Percentiles rank a stretch among this genome's conserved stretches.
Evolutionary conservation across 2,797 vertebrate genomes (phyloP).

Genomic region (Novumbra hubbsi): DNA sequence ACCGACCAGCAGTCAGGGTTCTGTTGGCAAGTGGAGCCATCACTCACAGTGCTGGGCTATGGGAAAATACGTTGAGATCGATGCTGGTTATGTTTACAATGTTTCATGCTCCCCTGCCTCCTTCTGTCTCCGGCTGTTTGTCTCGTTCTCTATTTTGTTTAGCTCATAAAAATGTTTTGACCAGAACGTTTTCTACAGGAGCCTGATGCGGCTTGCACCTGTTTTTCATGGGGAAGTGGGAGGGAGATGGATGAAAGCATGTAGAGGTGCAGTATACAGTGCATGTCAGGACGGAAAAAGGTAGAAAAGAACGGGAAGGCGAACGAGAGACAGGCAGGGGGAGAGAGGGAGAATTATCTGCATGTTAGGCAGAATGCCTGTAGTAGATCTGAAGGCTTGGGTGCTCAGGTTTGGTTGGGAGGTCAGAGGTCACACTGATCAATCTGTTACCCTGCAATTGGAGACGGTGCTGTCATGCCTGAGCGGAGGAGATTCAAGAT

Average conservation of each 20-base stretch:
- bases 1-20: too few species aligned
- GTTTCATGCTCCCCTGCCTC: too few species aligned
- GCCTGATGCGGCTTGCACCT: background rate
- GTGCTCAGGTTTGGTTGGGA: conserved; percentile 24
- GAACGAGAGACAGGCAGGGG: conserved; percentile 1
- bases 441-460: conserved; percentile 23
- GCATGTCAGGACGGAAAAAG: background rate
- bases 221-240: background rate
- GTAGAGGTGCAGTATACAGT: background rate
- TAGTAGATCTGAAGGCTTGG: conserved; percentile 34
- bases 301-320: background rate
- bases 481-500: conserved; percentile 1
- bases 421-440: conserved; percentile 43
- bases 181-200: background rate
- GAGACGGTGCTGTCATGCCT: conserved; percentile 22
- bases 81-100: too few species aligned
- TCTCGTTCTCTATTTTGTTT: too few species aligned
- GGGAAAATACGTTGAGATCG: too few species aligned
- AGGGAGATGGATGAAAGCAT: background rate
- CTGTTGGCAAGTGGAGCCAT: too few species aligned
- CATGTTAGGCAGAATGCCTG: conserved; percentile 2
- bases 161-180: background rate
- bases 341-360: background rate
- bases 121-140: too few species aligned
- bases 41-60: too few species aligned